Evolutionary conservation across 1,140 invertebrate species (phyloP), one percentile per base, ranked within the genome.

Genomic region (Zaprionus camerounensis): DNA sequence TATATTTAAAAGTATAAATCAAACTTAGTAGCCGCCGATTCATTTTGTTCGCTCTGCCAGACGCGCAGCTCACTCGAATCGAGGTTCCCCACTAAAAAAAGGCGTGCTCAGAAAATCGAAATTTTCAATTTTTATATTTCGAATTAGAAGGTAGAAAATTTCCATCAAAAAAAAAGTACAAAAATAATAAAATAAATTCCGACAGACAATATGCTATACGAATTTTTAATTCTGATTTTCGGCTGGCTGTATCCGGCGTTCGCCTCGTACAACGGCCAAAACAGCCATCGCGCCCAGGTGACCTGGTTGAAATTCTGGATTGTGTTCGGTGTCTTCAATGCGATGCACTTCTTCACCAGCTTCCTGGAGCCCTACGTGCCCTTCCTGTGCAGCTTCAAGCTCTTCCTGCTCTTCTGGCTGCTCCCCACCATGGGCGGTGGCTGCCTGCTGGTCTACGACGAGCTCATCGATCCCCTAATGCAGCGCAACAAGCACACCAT

Each of bases 201-300:
- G 31, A 55, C 5, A 44, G 24, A 55, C 5, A 44, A 38, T 34
- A 34, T 58, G 34, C 36, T 24, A 24, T 83, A 58, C 67, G 68
- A 46, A 17, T 78, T 20, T 5, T 28, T 56, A 11, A 65, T 46
- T 15, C 67, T 91, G 3, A 7, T 77, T 1, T 53, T 82, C 15
- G 88, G 88, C 26, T 82, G 84, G 22, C 46, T 91, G 1, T 91
- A 91, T 56, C 88, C 88, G 22, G 81, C 90, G 2, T 88, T 70
- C 17, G 76, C 72, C 1, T 99, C 98, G 44, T 99, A 98, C 93
- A 77, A 69, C 15, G 55, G 46, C 4, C 31, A 86, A 1, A 71
- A 57, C 17, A 53, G 24, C 9, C 99, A 99, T 96, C 92, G 98
- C 96, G 82, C 98, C 97, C 94, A 97, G 98, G 93, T 96, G 93